Evolutionary conservation across 2,797 vertebrate genomes (phyloP).

Genomic region (Orestias chungarensis): DNA sequence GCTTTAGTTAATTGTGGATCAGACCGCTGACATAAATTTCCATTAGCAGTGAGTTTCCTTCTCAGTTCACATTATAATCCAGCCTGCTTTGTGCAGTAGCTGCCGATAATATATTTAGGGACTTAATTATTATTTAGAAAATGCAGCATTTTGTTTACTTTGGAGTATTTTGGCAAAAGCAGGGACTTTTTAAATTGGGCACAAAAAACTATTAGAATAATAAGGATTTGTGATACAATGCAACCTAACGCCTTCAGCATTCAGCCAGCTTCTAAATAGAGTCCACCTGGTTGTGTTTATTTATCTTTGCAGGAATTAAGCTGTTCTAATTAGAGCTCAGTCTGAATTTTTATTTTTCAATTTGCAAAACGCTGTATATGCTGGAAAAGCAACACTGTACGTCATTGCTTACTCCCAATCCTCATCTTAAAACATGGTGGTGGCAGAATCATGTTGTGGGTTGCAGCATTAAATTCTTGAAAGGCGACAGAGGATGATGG

Average conservation of each 20-base stretch:
- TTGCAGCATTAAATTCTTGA: not conserved
- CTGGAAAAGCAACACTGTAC: not conserved
- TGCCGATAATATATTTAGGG: conserved; percentile 19
- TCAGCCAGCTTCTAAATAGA: no score
- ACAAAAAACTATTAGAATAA: not conserved
- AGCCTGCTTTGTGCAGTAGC: conserved; percentile 50
- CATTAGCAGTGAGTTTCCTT: conserved; percentile 76
- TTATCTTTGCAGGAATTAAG: no score
- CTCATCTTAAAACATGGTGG: not conserved
- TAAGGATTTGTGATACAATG: not conserved
- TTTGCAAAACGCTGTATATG: no score
- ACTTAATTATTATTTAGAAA: conserved; percentile 5
- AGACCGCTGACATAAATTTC: conserved; percentile 77
- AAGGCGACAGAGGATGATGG: not conserved
- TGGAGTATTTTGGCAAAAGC: conserved; percentile 5
- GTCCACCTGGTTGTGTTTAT: no score
- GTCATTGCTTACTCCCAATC: not conserved
- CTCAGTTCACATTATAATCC: conserved; percentile 57
- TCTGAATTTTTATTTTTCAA: no score
- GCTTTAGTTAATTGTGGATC: conserved; percentile 79
- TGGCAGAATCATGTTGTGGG: not conserved
- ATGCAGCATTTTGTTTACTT: not conserved
- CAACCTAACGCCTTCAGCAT: not conserved
- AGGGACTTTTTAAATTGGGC: not conserved
- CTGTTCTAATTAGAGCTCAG: no score